Evolutionary conservation across 2,113 vertebrate genomes (phyloP).

Genomic region (Enhydra lutris): DNA sequence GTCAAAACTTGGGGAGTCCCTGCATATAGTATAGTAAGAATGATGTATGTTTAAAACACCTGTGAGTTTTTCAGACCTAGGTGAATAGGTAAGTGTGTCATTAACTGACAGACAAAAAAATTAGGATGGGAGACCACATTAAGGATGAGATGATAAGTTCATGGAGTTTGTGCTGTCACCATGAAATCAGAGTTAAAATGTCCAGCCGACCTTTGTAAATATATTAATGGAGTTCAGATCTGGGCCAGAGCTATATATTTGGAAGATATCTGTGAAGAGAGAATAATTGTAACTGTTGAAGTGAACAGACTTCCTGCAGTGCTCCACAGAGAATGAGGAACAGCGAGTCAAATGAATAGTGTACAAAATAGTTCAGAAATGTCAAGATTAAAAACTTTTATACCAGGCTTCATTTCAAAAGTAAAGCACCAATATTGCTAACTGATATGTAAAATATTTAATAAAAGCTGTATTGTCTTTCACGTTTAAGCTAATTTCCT

Average conservation of each 20-base stretch:
- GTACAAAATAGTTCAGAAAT: not conserved
- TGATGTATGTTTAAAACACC: not conserved
- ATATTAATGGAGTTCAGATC: not conserved
- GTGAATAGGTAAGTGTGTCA: not conserved
- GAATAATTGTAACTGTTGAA: not conserved
- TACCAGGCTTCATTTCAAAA: not conserved
- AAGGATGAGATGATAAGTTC: not conserved
- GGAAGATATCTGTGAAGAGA: not conserved
- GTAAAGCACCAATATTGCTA: not conserved
- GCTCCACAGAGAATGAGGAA: not conserved
- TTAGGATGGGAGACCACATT: rapidly evolving
- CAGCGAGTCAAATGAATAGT: not conserved
- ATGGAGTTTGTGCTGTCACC: not conserved
- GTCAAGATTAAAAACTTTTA: not conserved
- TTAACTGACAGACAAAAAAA: not conserved
- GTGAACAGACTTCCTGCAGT: not conserved
- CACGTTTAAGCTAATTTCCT: not conserved
- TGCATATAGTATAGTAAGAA: not conserved
- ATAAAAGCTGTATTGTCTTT: not conserved
- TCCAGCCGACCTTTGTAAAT: not conserved
- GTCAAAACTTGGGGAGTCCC: not conserved
- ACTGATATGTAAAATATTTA: not conserved
- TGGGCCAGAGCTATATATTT: not conserved
- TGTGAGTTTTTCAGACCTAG: not conserved
- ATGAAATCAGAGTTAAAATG: not conserved